Evolutionary conservation across 2,888 invertebrate genomes (phyloP).

Genomic region (Acleris holmiana): DNA sequence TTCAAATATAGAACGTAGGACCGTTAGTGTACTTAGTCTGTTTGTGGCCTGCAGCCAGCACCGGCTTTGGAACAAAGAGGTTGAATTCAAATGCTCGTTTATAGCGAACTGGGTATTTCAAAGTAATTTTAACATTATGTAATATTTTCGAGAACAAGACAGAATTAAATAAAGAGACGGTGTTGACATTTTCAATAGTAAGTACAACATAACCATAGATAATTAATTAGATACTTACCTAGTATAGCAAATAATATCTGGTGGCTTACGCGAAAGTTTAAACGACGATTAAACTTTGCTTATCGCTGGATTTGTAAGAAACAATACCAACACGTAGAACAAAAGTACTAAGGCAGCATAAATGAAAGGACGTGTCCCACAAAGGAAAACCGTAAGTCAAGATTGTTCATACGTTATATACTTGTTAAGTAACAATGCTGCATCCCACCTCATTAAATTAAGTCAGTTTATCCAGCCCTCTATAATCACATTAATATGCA

Average conservation of each 20-base stretch:
- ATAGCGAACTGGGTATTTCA: neutral
- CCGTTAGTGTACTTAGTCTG: slow-evolving; percentile 1
- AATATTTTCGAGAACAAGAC: no score
- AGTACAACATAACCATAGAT: no score
- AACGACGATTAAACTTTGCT: no score
- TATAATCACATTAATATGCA: slow-evolving; percentile 35
- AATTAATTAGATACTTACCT: no score
- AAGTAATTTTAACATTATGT: no score
- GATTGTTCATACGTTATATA: slow-evolving; percentile 9
- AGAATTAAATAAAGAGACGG: no score
- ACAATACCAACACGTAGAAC: no score
- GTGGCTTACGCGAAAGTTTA: no score
- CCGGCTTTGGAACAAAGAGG: neutral
- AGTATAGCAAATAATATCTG: no score
- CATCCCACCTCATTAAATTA: slow-evolving; percentile 31
- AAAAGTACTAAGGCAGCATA: no score
- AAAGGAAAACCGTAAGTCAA: neutral
- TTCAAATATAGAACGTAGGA: neutral
- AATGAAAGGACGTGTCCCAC: neutral
- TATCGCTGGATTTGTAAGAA: no score
- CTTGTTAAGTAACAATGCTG: neutral
- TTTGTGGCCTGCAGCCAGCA: slow-evolving; percentile 4
- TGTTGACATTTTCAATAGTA: no score
- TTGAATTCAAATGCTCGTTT: slow-evolving; percentile 1
- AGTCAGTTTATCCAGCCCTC: slow-evolving; percentile 29